Evolutionary conservation across 2,113 vertebrate species (phyloP).

Genomic region (Sphaerodactylus townsendi): DNA sequence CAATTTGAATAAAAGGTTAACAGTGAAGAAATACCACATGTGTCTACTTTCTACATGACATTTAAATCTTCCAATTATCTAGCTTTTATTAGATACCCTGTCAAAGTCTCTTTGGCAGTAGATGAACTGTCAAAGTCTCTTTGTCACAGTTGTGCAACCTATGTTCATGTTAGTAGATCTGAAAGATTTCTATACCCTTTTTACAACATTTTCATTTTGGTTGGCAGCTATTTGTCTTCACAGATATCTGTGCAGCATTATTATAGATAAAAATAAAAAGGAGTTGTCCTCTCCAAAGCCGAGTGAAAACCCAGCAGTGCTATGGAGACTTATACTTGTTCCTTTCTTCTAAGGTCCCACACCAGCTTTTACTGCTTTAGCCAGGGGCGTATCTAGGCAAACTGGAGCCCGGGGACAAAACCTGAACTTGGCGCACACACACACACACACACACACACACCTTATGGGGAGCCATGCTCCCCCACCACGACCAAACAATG

Average conservation of each 20-base stretch:
- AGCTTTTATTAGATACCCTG: neutral
- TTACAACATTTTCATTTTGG: neutral
- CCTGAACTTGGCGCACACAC: too few relatives aligned
- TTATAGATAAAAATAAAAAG: neutral
- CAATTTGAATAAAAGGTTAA: neutral
- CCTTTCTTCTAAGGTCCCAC: neutral
- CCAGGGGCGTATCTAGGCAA: too few relatives aligned
- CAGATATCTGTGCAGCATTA: neutral
- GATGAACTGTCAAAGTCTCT: neutral
- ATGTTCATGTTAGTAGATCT: neutral
- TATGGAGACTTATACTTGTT: neutral
- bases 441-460: too few relatives aligned
- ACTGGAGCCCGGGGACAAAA: too few relatives aligned
- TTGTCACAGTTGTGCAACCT: neutral
- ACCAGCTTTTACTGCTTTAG: neutral
- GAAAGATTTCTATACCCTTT: neutral
- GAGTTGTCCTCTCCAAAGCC: neutral
- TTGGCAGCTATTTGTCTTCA: neutral
- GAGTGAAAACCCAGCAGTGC: neutral
- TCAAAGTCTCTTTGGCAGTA: neutral
- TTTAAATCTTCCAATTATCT: constrained; percentile 18
- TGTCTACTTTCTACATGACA: neutral
- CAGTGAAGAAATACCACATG: neutral
- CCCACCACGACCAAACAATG: too few relatives aligned
- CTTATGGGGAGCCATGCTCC: too few relatives aligned